Evolutionary conservation across 2,888 invertebrate genomes (phyloP).

Genomic region (Meandrusa payeni): DNA sequence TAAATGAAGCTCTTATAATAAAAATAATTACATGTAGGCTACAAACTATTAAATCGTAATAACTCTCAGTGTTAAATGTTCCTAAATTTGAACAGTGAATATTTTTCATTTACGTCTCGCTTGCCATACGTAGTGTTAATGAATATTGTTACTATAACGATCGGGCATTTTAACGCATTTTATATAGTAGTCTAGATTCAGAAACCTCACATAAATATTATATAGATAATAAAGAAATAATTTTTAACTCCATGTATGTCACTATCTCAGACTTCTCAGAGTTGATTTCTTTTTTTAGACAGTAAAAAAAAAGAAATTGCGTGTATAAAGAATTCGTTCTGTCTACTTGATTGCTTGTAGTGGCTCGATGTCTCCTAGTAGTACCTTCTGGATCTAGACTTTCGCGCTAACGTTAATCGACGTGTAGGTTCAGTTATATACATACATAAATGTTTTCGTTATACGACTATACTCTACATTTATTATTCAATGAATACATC

Average conservation of each 20-base stretch:
- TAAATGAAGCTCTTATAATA: constrained; percentile 55
- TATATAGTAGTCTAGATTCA: constrained; percentile 38
- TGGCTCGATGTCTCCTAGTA: background rate
- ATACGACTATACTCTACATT: constrained; percentile 38
- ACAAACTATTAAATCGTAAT: constrained; percentile 66
- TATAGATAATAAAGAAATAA: constrained; percentile 24
- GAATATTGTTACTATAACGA: constrained; percentile 43
- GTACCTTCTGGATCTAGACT: constrained; percentile 36
- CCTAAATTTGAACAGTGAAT: constrained; percentile 76
- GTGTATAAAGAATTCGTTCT: constrained; percentile 1
- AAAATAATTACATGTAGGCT: constrained; percentile 59
- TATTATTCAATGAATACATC: constrained; percentile 51
- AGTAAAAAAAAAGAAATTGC: constrained; percentile 2
- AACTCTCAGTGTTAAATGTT: constrained; percentile 79
- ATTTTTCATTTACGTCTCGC: constrained; percentile 58
- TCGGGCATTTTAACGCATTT: constrained; percentile 31
- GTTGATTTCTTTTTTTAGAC: constrained; percentile 17
- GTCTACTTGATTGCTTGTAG: constrained; percentile 18
- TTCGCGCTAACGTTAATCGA: constrained; percentile 31
- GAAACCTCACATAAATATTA: constrained; percentile 32
- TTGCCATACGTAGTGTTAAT: constrained; percentile 67
- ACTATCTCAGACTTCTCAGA: constrained; percentile 6
- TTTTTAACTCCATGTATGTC: constrained; percentile 21
- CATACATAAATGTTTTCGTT: constrained; percentile 15
- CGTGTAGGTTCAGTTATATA: constrained; percentile 14